Base-by-base conservation (phyloP, 2,888 invertebrate genomes). In the Neoitamus cyanurus region DNA sequence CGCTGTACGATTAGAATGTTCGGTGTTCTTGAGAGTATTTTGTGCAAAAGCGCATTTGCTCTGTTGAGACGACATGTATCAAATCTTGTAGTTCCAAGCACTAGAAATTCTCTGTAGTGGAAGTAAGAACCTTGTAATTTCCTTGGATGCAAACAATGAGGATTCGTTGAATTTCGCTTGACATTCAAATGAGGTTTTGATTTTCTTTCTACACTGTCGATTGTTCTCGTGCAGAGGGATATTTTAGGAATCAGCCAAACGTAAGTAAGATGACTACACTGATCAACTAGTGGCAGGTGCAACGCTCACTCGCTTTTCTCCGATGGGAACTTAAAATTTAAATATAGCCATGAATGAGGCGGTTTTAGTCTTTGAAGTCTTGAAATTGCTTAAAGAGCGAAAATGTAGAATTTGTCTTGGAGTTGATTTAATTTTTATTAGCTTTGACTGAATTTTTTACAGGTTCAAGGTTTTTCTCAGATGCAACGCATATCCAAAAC, bases 181-280 rank as follows among this genome's bases (percentile, higher is more conserved):
- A 85, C 84, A 85, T 85, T 75, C 73, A 82, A 85, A 85, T 85
- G 48, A 80, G 85, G 83, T 75, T 85, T 80, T 78, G 83, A 84
- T 85, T 85, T 83, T 73, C 48, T 78, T 48, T 80, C 15, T 31
- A 28, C 36, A n/a, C 36, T 42, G 15, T 34, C 15, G 36, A 36
- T 48, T 31, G 31, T 77, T 34, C 28, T 75, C 20, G 7, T 25
- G 6, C 1, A 28, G 28, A 15, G n/a, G 58, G 42, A 80, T 15
- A 31, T 80, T 80, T 58, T 36, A 73, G 36, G 36, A 42, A 75
- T 75, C 75, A 75, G 13, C 42, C 75, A 75, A 25, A 28, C 75
- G 42, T 28, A 28, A 75, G 2, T 20, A 75, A 75, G 20, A 42
- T 11, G 37, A 75, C 58, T 9, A 25, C 42, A 20, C 15, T 36